Evolutionary conservation across 2,888 invertebrate genomes (phyloP), one percentile per base, ranked within the genome.

Genomic region (Elaeidobius kamerunicus): DNA sequence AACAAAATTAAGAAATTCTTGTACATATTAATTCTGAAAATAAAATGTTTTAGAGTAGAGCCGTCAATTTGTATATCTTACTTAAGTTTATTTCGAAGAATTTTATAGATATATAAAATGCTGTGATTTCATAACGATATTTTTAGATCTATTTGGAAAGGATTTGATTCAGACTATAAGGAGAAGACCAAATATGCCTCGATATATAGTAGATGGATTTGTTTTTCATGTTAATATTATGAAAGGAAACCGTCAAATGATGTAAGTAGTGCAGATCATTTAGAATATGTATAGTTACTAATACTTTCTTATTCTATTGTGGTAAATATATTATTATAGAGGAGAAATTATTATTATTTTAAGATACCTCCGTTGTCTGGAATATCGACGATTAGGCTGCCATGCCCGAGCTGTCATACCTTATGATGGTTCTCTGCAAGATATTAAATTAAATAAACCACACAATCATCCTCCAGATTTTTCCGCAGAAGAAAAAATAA

Each of bases 151-250:
- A 42, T 41, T 58, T 46, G 35, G 56, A 23, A 44, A 43, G 11
- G 59, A 61, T 41, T 51, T 61, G 28, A 36, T 61, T 14, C 56
- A 61, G 36, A 64, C 52, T 54, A 60, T 63, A 15, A 66, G 62
- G 61, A 62, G 69, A 43, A 70, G 68, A 61, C 65, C 64, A 16
- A 67, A 70, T 59, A 71, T 70, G 69, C 71, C 72, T 11, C 61
- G 72, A 41, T 72, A 71, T 61, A 71, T 72, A 41, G 70, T 72
- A 17, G 71, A 72, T 62, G 72, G 72, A 56, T 72, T 71, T 59
- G 72, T 72, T 23, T 72, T 72, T 63, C 72, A 72, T 55, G 71
- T 72, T 20, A 72, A 72, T 63, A 71, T 71, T 49, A 69, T 67
- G 36, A 72, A 72, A 64, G 72, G 72, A 55, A 69, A 65, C 42